Conservation (phyloP, 2,888 invertebrate genomes). For the Tenthredo amoena region DNA sequence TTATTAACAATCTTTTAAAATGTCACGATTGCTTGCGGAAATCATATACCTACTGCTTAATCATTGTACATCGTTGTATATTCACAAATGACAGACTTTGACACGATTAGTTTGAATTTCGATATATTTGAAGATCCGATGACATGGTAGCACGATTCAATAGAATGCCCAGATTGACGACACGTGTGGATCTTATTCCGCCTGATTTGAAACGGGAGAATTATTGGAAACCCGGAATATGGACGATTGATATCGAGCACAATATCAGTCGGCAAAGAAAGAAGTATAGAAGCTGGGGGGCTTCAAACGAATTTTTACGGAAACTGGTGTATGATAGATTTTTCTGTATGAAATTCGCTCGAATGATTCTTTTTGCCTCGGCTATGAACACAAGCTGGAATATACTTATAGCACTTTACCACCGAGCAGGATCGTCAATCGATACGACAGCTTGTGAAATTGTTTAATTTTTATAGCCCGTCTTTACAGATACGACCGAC, state of each 20-base stretch:
- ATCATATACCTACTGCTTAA: not conserved
- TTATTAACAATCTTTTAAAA: not conserved
- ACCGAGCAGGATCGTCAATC: not conserved
- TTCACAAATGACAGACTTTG: constrained; percentile 10
- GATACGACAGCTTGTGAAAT: constrained; percentile 40
- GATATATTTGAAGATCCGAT: not conserved
- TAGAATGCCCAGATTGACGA: constrained; percentile 15
- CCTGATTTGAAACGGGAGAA: constrained; percentile 34
- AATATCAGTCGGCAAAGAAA: constrained; percentile 27
- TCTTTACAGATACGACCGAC: constrained; percentile 34
- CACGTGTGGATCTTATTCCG: constrained; percentile 7
- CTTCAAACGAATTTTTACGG: not conserved
- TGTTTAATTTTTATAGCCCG: constrained; percentile 41
- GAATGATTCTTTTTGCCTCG: not conserved
- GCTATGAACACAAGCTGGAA: not conserved
- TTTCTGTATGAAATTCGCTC: not conserved
- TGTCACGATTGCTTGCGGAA: not conserved
- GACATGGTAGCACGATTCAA: not conserved
- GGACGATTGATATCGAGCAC: constrained; percentile 17
- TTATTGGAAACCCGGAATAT: constrained; percentile 25
- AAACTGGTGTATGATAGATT: constrained; percentile 6
- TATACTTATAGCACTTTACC: not conserved
- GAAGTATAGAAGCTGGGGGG: not conserved
- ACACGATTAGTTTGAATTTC: constrained; percentile 9
- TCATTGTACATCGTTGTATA: not conserved